phyloP scores from a whole-genome alignment of 2,888 invertebrate species.

The Drosophila mimetica region DNA sequence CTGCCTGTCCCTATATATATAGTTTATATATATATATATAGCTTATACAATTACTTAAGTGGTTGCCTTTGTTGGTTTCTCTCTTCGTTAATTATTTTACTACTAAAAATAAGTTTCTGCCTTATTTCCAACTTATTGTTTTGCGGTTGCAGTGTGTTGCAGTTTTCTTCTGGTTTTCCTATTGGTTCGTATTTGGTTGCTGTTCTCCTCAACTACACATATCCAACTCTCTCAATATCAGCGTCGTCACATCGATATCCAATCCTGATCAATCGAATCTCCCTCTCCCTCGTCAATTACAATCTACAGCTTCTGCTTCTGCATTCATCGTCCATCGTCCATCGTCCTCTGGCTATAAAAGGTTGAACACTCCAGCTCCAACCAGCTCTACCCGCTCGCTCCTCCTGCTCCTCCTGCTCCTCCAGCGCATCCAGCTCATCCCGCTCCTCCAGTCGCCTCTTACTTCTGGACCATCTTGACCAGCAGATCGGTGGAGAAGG shows the following conservation, averaged over 20 bases:
- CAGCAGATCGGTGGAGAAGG: constrained; percentile 88
- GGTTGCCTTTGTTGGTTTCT: constrained; percentile 36
- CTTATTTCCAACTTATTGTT: constrained; percentile 75
- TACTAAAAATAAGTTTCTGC: constrained; percentile 64
- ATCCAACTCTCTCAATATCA: constrained; percentile 39
- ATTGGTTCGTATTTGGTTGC: constrained; percentile 65
- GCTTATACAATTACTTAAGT: constrained; percentile 69
- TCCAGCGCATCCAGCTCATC: not conserved
- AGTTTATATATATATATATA: constrained; percentile 44
- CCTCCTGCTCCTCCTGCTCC: constrained; percentile 1
- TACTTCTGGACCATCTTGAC: constrained; percentile 83
- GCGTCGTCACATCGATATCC: constrained; percentile 23
- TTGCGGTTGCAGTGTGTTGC: constrained; percentile 59
- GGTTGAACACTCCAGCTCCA: constrained; percentile 22
- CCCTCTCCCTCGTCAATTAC: constrained; percentile 27
- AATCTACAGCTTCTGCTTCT: constrained; percentile 35
- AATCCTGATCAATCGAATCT: not conserved
- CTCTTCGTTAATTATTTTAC: constrained; percentile 46
- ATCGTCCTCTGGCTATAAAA: constrained; percentile 10
- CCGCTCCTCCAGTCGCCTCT: constrained; percentile 22
- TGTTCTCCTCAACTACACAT: constrained; percentile 31
- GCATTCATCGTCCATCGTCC: constrained; percentile 10
- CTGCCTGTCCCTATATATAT: constrained; percentile 29
- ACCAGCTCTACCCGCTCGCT: constrained; percentile 14
- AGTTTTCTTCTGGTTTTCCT: constrained; percentile 43